These are phyloP conservation scores for Smithornis capensis DNA, from an alignment of 2,113 vertebrate species.

Conservation along the genomic window DNA sequence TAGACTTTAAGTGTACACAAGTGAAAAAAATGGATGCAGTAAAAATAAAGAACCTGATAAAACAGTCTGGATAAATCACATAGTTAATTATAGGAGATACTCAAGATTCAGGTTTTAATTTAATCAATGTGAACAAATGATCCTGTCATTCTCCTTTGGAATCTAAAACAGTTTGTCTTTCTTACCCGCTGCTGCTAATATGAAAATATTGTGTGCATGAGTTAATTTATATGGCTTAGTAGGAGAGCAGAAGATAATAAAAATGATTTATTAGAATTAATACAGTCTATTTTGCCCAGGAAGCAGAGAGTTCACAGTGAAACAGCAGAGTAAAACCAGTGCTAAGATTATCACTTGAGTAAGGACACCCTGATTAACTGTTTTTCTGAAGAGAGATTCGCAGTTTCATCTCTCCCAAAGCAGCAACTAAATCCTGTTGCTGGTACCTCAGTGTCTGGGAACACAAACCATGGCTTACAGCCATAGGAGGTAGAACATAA, in stretches of 20 bases:
- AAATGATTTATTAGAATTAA: neutral
- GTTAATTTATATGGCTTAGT: neutral
- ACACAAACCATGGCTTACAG: neutral
- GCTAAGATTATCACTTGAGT: neutral
- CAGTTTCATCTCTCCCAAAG: neutral
- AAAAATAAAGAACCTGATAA: neutral
- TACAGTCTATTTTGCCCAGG: neutral
- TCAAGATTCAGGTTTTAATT: neutral
- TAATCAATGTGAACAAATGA: neutral
- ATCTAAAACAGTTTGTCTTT: neutral
- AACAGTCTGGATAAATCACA: neutral
- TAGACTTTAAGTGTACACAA: neutral
- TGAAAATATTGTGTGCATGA: neutral
- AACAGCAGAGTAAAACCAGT: neutral
- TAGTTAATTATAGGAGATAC: neutral
- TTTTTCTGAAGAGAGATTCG: neutral
- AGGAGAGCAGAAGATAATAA: neutral
- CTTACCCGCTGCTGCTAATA: neutral
- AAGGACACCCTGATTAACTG: neutral
- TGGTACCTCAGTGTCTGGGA: neutral
- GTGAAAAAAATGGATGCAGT: neutral
- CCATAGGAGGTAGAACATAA: constrained; percentile 2
- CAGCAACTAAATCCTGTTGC: neutral
- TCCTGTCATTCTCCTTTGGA: neutral
- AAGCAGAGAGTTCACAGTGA: neutral